Base-by-base conservation (phyloP, 2,797 vertebrate genomes). In the Crossoptilon crossoptilon region DNA sequence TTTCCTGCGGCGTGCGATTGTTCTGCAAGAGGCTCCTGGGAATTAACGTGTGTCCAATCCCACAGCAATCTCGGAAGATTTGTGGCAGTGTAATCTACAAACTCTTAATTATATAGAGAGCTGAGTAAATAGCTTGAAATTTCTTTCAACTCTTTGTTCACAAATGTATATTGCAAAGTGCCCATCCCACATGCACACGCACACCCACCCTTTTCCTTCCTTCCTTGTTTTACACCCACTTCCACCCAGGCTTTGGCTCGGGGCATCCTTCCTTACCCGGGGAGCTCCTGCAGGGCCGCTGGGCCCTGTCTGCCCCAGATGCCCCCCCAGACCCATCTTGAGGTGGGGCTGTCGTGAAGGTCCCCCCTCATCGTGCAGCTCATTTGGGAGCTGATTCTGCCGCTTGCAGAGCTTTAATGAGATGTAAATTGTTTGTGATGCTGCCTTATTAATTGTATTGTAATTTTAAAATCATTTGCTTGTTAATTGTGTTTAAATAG, bases 401-500 rank as follows among this genome's bases (percentile, higher is more conserved):
- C 43, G 87, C 95, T 95, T 92, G 82, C 44, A 70, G 88, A 29
- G 1, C 67, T 93, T 92, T 95, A 96, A 96, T 95, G 96, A 96
- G 92, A 93, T 96, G 94, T 63, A 95, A 96, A 95, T 96, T 95
- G 93, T 96, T 96, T 95, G 94, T 84, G 92, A 95, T 94, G 96
- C 93, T 95, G 92, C 84, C 88, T 87, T 94, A 94, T 95, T 95
- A 96, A 96, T 97, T 94, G 94, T 92, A 96, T 97, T 97, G 95
- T 97, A 95, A 96, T 97, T 97, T 97, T 92, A 89, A 96, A 90
- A 96, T 95, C 93, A 97, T 96, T 96, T 96, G 92, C 96, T 96
- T 97, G 97, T 97, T 97, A 97, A 97, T 97, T 97, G 96, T 97
- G 90, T 97, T 97, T 96, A 88, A 97, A 96, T 97, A 97, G 91